A percentile compares a stretch with the other conserved stretches of the same genome.
Conservation (phyloP, 2,888 invertebrate species). For the Leptinotarsa juncta region DNA sequence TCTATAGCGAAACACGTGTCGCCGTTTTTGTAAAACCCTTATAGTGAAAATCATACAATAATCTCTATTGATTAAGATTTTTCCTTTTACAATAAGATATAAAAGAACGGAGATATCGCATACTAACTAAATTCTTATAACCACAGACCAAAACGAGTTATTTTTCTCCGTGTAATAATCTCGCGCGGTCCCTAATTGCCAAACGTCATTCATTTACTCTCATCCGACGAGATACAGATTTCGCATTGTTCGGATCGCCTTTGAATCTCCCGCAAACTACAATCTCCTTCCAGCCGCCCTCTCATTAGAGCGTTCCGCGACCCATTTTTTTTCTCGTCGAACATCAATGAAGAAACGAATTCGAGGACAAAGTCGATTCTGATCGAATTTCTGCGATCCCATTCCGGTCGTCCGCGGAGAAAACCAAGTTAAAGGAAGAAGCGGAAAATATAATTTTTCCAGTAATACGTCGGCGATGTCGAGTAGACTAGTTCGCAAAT, state of each 20-base stretch:
- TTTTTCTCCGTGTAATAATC: too few species aligned
- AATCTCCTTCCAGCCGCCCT: neutral
- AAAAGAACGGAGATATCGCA: too few species aligned
- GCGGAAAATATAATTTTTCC: conserved; percentile 7
- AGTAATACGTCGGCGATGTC: neutral
- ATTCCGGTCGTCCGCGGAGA: neutral
- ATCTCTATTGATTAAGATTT: too few species aligned
- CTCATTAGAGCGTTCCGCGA: neutral
- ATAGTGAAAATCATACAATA: too few species aligned
- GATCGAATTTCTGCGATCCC: neutral
- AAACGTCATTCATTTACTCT: neutral
- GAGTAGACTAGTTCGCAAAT: neutral
- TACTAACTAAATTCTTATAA: too few species aligned
- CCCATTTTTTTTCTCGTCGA: neutral
- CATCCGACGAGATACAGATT: neutral
- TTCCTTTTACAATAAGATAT: too few species aligned
- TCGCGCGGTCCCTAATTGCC: too few species aligned
- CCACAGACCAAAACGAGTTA: too few species aligned
- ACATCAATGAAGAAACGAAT: neutral
- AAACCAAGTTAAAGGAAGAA: neutral
- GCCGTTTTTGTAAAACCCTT: too few species aligned
- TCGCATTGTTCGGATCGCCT: neutral
- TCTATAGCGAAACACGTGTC: too few species aligned
- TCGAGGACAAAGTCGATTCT: conserved; percentile 3
- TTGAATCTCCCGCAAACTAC: neutral